Conservation (phyloP, 2,113 vertebrate genomes). For the Gallinago paraguaiae region DNA sequence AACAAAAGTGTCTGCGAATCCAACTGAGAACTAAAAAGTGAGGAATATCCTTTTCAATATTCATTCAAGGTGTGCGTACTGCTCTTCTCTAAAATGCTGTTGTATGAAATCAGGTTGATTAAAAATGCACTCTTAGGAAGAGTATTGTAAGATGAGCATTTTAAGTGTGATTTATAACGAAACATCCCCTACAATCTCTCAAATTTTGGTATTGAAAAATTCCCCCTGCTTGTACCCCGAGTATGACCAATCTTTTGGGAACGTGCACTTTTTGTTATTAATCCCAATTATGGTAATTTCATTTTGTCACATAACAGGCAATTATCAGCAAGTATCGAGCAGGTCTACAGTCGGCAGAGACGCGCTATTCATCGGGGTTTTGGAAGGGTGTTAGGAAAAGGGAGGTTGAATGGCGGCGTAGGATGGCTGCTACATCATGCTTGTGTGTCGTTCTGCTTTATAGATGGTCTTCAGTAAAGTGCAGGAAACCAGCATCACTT, state of each 20-base stretch:
- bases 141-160: background rate
- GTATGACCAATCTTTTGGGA: background rate
- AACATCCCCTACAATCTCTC: background rate
- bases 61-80: background rate
- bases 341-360: background rate
- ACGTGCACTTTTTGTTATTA: background rate
- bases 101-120: background rate
- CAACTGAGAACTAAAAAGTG: background rate
- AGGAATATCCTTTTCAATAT: background rate
- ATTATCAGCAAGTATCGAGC: background rate
- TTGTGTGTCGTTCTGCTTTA: background rate
- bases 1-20: background rate
- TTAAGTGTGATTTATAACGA: background rate
- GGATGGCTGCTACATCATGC: background rate
- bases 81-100: background rate
- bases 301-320: background rate
- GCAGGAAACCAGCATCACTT: background rate
- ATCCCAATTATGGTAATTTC: background rate
- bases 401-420: background rate
- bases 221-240: background rate
- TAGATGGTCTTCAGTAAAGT: background rate
- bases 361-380: rapidly evolving
- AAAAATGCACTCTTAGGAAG: background rate
- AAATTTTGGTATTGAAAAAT: background rate
- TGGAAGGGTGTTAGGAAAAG: background rate